Percentiles rank a stretch among this genome's conserved stretches.
Evolutionary conservation across 92 coral and sea anemone species (phyloP).

Genomic region (Porites divaricata): DNA sequence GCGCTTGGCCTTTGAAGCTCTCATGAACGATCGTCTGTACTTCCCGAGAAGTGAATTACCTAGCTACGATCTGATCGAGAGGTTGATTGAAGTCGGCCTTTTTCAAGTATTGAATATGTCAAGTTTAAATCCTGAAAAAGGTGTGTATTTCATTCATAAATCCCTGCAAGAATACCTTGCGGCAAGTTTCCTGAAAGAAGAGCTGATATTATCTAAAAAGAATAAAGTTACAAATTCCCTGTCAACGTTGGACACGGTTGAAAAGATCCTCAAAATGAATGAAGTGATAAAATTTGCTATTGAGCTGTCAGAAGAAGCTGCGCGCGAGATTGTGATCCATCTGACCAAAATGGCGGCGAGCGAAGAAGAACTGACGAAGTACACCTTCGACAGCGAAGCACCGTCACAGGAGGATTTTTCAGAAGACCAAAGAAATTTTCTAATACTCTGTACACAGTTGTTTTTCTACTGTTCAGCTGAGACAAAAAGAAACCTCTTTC

Average conservation of each 20-base stretch:
- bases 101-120: neutral
- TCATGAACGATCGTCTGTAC: neutral
- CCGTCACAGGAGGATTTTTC: no score
- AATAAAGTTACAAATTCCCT: neutral
- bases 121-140: neutral
- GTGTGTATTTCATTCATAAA: neutral
- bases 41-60: neutral
- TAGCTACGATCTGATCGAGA: neutral
- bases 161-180: neutral
- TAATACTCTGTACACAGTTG: no score
- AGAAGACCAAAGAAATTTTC: no score
- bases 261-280: neutral
- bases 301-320: conserved; percentile 8
- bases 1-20: neutral
- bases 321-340: neutral
- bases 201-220: neutral
- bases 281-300: neutral
- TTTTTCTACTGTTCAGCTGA: no score
- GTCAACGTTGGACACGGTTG: neutral
- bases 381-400: no score
- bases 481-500: no score
- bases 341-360: neutral
- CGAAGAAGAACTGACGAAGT: neutral
- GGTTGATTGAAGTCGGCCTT: neutral
- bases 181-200: neutral